phyloP scores from a whole-genome alignment of 2,113 vertebrate genomes.

The Nicator chloris region DNA sequence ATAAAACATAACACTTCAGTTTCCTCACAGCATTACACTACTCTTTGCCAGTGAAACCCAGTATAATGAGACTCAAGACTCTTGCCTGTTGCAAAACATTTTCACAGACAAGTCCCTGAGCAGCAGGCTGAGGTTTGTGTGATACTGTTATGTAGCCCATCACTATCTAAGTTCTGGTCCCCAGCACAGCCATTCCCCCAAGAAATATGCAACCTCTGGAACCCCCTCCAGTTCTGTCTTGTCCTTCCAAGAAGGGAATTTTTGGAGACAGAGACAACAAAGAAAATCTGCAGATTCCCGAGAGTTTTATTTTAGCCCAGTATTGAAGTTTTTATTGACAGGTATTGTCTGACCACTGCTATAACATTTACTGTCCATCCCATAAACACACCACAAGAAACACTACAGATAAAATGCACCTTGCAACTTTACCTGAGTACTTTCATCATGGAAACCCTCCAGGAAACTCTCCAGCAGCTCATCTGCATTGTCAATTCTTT shows the following conservation, averaged over 20 bases:
- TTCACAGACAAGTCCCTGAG: background rate
- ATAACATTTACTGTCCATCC: background rate
- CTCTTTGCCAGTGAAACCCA: background rate
- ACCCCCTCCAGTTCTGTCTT: background rate
- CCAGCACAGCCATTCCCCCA: background rate
- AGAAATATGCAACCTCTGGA: background rate
- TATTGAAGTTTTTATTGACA: background rate
- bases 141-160: background rate
- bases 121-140: background rate
- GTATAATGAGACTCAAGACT: background rate
- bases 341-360: background rate
- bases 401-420: background rate
- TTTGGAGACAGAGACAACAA: background rate
- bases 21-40: background rate
- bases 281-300: background rate
- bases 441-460: conserved; percentile 98
- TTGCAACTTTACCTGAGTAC: conserved; percentile 84
- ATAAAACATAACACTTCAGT: background rate
- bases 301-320: background rate
- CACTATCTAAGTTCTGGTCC: background rate
- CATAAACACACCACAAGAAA: background rate
- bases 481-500: conserved; percentile 97
- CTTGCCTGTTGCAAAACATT: background rate
- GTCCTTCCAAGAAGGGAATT: background rate
- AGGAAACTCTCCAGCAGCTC: conserved; percentile 96